Percentiles rank a stretch among this genome's conserved stretches.
Conservation (phyloP, 1,140 invertebrate species). For the Radopholus similis region DNA sequence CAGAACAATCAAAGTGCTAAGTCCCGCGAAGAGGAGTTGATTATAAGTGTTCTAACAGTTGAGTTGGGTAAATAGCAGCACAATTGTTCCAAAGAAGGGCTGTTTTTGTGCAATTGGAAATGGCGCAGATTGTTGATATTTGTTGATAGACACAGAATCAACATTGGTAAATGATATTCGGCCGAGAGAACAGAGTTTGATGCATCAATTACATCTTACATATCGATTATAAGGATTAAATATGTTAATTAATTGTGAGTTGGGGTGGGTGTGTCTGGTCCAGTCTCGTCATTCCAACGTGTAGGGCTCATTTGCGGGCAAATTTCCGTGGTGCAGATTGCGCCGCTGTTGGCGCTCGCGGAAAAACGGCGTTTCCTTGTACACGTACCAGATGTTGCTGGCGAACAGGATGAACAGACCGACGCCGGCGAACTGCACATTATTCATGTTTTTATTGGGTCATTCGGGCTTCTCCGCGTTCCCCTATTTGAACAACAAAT, state of each 20-base stretch:
- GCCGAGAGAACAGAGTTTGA: too few relatives aligned
- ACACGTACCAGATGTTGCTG: slow-evolving; percentile 48
- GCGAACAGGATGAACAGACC: slow-evolving; percentile 39
- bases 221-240: background rate
- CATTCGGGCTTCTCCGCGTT: background rate
- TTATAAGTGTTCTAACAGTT: too few relatives aligned
- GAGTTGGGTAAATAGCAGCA: too few relatives aligned
- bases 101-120: too few relatives aligned
- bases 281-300: slow-evolving; percentile 16
- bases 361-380: slow-evolving; percentile 49
- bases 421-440: slow-evolving; percentile 41
- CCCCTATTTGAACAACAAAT: background rate
- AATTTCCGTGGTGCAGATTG: slow-evolving; percentile 20
- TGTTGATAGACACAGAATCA: too few relatives aligned
- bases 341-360: slow-evolving; percentile 15
- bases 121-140: too few relatives aligned
- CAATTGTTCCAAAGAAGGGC: too few relatives aligned
- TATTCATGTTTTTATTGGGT: background rate
- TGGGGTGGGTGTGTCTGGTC: background rate
- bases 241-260: background rate
- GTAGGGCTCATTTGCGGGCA: slow-evolving; percentile 17
- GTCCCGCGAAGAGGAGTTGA: too few relatives aligned
- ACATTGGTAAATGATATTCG: too few relatives aligned
- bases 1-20: too few relatives aligned
- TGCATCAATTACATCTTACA: too few relatives aligned